Conservation (phyloP, 2,888 invertebrate genomes). For the Digitonthophagus gazella region DNA sequence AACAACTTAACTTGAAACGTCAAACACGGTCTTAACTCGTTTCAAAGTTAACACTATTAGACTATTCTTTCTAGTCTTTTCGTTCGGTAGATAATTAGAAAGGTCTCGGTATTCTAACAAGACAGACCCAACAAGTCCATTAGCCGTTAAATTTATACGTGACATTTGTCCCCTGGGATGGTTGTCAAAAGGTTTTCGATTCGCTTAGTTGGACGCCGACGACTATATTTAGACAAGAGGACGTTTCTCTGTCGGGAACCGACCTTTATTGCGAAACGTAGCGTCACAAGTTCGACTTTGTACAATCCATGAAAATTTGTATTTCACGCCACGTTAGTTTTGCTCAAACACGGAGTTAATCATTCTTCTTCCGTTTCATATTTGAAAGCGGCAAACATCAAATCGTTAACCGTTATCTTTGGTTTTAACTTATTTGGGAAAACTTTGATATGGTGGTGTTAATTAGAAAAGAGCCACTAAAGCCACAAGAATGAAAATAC, state of each 20-base stretch:
- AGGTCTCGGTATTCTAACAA: not conserved
- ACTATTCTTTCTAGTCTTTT: too few relatives aligned
- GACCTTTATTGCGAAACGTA: not conserved
- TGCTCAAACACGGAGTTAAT: not conserved
- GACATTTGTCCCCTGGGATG: not conserved
- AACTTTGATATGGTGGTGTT: not conserved
- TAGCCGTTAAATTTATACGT: not conserved
- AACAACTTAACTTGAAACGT: not conserved
- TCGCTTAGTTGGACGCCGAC: not conserved
- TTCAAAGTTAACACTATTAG: too few relatives aligned
- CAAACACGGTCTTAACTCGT: not conserved
- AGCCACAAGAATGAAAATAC: too few relatives aligned
- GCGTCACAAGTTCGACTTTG: not conserved
- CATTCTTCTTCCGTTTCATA: not conserved
- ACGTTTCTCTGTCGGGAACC: not conserved
- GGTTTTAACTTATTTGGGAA: not conserved
- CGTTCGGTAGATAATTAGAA: not conserved
- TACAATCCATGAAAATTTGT: not conserved
- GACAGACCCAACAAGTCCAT: not conserved
- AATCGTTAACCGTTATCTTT: not conserved
- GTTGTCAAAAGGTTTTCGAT: not conserved
- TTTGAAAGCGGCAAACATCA: not conserved
- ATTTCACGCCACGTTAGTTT: not conserved
- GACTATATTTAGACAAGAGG: not conserved
- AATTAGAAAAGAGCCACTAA: not conserved